A percentile compares a stretch with the other conserved stretches of the same genome.
These are phyloP conservation scores for Desmophyllum pertusum DNA, from an alignment of 92 coral and sea anemone species.

Conservation along the genomic window DNA sequence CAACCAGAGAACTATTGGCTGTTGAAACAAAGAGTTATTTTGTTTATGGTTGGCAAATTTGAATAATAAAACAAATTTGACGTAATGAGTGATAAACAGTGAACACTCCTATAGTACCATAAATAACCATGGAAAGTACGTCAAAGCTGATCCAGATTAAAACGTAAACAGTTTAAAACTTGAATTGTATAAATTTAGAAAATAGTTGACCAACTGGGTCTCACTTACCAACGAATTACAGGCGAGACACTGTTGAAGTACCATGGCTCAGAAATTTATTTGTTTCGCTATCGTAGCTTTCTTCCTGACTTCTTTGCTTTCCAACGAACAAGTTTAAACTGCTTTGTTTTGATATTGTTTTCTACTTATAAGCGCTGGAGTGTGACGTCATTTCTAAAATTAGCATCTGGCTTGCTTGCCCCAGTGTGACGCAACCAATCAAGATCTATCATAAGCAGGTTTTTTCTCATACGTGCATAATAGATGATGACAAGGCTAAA, in stretches of 20 bases:
- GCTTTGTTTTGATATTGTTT: background rate
- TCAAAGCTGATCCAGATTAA: background rate
- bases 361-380: background rate
- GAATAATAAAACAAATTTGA: too few relatives aligned
- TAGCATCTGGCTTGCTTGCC: background rate
- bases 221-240: slow-evolving; percentile 36
- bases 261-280: slow-evolving; percentile 1
- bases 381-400: slow-evolving; percentile 29
- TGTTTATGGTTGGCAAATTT: too few relatives aligned
- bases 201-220: background rate
- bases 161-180: background rate
- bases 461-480: background rate
- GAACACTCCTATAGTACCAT: too few relatives aligned
- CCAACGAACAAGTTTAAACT: background rate
- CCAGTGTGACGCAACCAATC: background rate
- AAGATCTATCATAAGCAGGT: background rate
- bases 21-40: too few relatives aligned
- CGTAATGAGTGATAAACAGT: too few relatives aligned
- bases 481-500: background rate
- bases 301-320: background rate
- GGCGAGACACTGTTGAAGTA: slow-evolving; percentile 48
- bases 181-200: background rate
- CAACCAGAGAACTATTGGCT: too few relatives aligned
- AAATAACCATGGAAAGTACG: background rate
- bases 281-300: background rate